Conservation (phyloP, 2,888 invertebrate genomes). For the Conops quadrifasciatus region DNA sequence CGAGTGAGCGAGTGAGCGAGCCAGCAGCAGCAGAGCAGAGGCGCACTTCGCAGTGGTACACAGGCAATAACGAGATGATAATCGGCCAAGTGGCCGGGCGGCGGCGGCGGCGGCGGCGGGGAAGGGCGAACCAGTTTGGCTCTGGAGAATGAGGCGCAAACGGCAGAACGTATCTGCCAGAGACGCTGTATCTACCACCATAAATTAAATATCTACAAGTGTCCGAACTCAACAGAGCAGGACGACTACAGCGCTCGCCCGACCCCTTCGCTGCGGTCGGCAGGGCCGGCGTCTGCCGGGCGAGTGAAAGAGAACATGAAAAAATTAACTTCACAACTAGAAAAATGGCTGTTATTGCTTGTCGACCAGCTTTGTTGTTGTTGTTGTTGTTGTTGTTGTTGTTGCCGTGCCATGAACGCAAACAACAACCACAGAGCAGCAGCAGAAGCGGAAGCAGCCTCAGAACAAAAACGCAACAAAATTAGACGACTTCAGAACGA, state of each 20-base stretch:
- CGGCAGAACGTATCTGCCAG: constrained; percentile 51
- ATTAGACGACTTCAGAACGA: constrained; percentile 25
- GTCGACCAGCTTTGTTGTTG: constrained; percentile 50
- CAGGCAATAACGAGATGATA: constrained; percentile 57
- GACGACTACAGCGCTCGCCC: constrained; percentile 41
- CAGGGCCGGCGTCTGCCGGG: constrained; percentile 40
- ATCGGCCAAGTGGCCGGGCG: constrained; percentile 60
- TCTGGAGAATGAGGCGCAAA: constrained; percentile 39
- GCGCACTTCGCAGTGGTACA: constrained; percentile 48
- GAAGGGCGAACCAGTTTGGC: constrained; percentile 34
- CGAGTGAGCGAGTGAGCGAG: no score
- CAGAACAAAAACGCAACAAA: constrained; percentile 15
- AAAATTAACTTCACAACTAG: constrained; percentile 65
- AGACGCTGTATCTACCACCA: constrained; percentile 48
- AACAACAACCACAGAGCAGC: constrained; percentile 38
- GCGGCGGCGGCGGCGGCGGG: constrained; percentile 41
- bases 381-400: constrained; percentile 39
- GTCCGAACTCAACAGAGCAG: constrained; percentile 42
- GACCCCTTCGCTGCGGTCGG: constrained; percentile 4
- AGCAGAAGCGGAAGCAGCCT: constrained; percentile 27
- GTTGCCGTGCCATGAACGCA: constrained; percentile 41
- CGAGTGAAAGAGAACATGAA: constrained; percentile 58
- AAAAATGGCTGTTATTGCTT: constrained; percentile 64
- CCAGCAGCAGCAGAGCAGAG: not conserved
- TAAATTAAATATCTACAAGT: constrained; percentile 58